Evolutionary conservation across 2,113 vertebrate species (phyloP).

Genomic region (Genyomyrus donnyi): DNA sequence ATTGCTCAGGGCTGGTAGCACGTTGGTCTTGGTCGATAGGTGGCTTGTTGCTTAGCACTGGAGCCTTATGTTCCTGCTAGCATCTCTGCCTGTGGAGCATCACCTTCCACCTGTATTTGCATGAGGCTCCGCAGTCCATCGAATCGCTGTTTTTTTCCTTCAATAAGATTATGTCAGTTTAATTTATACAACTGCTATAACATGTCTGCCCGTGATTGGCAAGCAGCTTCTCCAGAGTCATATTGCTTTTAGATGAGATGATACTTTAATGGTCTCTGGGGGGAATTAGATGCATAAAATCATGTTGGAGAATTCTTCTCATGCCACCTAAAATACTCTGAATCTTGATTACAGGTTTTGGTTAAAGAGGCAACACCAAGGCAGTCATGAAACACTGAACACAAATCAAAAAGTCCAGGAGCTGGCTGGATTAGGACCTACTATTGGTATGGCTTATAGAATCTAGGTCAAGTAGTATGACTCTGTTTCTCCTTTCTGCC

Average conservation of each 20-base stretch:
- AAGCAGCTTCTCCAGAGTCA: background rate
- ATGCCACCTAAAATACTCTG: background rate
- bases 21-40: background rate
- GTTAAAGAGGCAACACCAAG: background rate
- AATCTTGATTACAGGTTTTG: background rate
- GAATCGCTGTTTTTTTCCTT: background rate
- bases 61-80: background rate
- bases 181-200: background rate
- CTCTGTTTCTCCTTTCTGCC: slow-evolving; percentile 41
- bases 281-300: background rate
- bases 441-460: slow-evolving; percentile 34
- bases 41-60: background rate
- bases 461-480: slow-evolving; percentile 53
- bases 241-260: background rate
- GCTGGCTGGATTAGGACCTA: slow-evolving; percentile 22
- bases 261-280: background rate
- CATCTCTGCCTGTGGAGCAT: background rate
- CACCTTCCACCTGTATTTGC: background rate
- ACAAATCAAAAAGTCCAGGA: slow-evolving; percentile 17
- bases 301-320: background rate
- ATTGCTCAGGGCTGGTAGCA: background rate
- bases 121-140: background rate
- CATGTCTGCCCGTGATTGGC: background rate
- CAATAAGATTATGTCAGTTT: background rate
- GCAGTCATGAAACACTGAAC: background rate